Evolutionary conservation across 2,888 invertebrate genomes (phyloP), one percentile per base, ranked within the genome.

Genomic region (Junonia oenone): DNA sequence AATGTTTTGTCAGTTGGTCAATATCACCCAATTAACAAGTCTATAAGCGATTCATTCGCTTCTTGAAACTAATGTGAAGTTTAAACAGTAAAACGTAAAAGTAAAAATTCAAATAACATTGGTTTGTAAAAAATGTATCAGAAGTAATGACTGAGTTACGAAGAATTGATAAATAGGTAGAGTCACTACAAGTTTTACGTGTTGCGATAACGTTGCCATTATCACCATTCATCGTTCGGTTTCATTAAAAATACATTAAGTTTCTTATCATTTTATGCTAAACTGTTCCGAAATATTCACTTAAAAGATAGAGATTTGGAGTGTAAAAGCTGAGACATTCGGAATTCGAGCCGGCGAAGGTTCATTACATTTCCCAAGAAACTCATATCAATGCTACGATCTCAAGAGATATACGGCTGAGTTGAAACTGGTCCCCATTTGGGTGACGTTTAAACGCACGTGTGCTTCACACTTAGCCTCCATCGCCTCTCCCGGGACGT

Each of bases 391-490:
- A 73, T 68, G 76, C 73, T 77, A 77, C 76, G 75, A 85, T 85
- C 85, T 81, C 75, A 63, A 67, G 76, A 81, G 75, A 77, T 78
- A 76, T 74, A 75, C 75, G 73, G 70, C 72, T 69, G 73, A 68
- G 69, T 71, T 75, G 68, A 72, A 76, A 81, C 79, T 79, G 80
- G 83, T 78, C 78, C 81, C 81, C 80, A 82, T 83, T 86, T 81
- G 79, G 85, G 78, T 80, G 83, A 83, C 79, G 80, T 72, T 81
- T 76, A 71, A 79, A 81, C 84, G 78, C 87, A 88, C 87, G 87
- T 88, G 86, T 84, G 82, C 76, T 70, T 73, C 71, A 78, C 77
- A 80, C 80, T 76, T 72, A 75, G 72, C 68, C 71, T 74, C 68
- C 68, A 67, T 71, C 66, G 63, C 66, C 62, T 64, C 64, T 67